phyloP scores from a whole-genome alignment of 2,797 vertebrate species.

The Hippoglossus hippoglossus region DNA sequence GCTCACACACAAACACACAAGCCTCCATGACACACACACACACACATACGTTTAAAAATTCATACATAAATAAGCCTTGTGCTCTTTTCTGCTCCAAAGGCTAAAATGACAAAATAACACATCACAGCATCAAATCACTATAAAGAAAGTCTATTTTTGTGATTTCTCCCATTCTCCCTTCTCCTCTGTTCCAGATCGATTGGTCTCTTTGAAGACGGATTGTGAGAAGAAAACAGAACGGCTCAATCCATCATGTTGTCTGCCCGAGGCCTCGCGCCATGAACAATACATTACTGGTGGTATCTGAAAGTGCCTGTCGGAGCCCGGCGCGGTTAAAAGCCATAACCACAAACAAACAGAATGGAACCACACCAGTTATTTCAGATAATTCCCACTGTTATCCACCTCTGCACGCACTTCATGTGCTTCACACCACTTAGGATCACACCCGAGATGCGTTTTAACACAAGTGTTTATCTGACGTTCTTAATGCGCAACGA shows the following conservation, averaged over 20 bases:
- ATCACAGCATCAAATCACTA: constrained; percentile 64
- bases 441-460: constrained; percentile 41
- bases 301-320: constrained; percentile 61
- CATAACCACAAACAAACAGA: constrained; percentile 68
- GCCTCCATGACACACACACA: neutral
- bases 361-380: constrained; percentile 61
- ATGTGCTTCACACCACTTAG: constrained; percentile 39
- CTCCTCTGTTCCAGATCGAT: constrained; percentile 70
- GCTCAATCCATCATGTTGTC: constrained; percentile 74
- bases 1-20: neutral
- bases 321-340: constrained; percentile 63
- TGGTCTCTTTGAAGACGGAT: constrained; percentile 75
- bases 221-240: constrained; percentile 69
- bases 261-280: constrained; percentile 66
- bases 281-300: constrained; percentile 72
- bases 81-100: constrained; percentile 45
- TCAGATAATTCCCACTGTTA: constrained; percentile 47
- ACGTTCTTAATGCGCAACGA: constrained; percentile 33
- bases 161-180: constrained; percentile 22
- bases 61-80: constrained; percentile 25
- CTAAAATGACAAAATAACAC: constrained; percentile 69
- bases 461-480: constrained; percentile 47
- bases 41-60: constrained; percentile 33
- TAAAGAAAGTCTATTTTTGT: constrained; percentile 70
- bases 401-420: constrained; percentile 9